Evolutionary conservation across 2,113 vertebrate species (phyloP).

Genomic region (Sialia sialis): DNA sequence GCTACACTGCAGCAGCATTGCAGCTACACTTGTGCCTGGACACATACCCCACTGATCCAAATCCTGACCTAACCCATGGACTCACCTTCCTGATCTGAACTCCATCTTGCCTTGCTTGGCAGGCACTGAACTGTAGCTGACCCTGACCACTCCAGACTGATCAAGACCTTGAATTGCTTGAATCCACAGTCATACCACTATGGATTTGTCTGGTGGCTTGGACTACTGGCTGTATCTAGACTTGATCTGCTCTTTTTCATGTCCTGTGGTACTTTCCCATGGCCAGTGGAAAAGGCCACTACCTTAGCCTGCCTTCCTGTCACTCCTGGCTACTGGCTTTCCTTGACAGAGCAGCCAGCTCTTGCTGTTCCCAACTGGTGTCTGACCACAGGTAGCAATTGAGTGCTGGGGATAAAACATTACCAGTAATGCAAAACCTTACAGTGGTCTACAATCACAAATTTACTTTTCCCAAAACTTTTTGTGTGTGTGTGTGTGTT

Average conservation of each 20-base stretch:
- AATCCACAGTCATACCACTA: neutral
- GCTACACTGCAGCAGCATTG: neutral
- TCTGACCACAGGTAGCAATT: neutral
- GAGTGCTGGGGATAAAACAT: neutral
- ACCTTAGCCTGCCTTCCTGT: neutral
- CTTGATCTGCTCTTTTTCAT: neutral
- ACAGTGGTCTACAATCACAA: neutral
- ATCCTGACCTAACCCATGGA: neutral
- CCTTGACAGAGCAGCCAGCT: neutral
- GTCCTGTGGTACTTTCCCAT: neutral
- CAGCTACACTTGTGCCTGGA: neutral
- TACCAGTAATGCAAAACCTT: neutral
- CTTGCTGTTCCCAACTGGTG: neutral
- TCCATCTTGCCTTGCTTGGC: neutral
- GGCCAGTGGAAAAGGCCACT: neutral
- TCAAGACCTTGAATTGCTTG: neutral
- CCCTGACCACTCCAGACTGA: neutral
- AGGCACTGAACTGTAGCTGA: neutral
- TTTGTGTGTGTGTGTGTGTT: neutral
- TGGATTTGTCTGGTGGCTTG: neutral
- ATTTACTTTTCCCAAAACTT: neutral
- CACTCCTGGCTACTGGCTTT: neutral
- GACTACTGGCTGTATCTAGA: neutral
- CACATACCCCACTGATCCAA: rapidly evolving
- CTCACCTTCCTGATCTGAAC: neutral